Conservation (phyloP, 1,140 invertebrate species). For the Neodiprion fabricii region DNA sequence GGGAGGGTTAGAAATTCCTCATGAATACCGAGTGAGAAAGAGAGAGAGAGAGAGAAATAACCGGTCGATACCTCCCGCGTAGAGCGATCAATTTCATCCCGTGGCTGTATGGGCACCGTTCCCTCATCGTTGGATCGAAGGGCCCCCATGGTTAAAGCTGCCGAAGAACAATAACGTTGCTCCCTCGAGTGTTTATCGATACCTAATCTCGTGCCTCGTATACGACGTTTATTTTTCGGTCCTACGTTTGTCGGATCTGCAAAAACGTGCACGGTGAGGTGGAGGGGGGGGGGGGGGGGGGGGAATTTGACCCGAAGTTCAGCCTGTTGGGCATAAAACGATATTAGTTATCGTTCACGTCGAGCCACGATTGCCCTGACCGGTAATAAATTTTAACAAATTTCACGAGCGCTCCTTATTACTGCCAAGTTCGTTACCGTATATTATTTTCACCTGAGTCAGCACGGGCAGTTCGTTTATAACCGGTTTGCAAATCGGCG, state of each 20-base stretch:
- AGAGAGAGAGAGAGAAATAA: neutral
- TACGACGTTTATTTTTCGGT: no score
- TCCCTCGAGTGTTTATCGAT: no score
- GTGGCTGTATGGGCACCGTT: slow-evolving; percentile 15
- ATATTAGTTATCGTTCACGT: no score
- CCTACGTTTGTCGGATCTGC: no score
- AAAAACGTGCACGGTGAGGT: no score
- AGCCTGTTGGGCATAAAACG: no score
- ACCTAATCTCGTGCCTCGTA: no score
- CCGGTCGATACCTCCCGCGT: slow-evolving; percentile 25
- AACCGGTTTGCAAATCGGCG: slow-evolving; percentile 4
- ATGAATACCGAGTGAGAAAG: slow-evolving; percentile 27
- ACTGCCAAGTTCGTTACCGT: neutral
- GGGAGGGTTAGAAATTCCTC: slow-evolving; percentile 17
- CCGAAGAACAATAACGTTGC: no score
- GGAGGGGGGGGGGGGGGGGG: no score
- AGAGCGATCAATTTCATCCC: slow-evolving; percentile 31
- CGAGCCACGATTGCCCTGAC: neutral
- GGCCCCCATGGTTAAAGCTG: no score
- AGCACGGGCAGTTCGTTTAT: neutral
- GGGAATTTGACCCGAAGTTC: no score
- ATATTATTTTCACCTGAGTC: neutral
- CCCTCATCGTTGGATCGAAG: neutral
- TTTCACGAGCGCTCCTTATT: neutral
- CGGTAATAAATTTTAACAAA: neutral